Conservation (phyloP, 2,888 invertebrate species). For the Pelosia muscerda region DNA sequence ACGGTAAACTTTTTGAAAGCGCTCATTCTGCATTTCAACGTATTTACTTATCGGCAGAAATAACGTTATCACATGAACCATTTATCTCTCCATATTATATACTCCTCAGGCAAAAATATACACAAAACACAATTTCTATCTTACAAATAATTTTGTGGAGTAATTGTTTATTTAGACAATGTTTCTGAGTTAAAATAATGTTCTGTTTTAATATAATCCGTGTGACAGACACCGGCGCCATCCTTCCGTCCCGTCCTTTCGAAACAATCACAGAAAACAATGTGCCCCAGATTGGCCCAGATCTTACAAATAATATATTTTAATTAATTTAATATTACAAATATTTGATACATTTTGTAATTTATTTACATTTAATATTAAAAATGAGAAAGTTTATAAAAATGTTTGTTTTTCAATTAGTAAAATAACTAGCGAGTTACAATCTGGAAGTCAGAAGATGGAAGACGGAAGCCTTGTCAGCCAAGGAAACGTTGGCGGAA, state of each 20-base stretch:
- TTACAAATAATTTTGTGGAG: neutral
- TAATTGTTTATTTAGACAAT: neutral
- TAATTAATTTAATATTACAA: neutral
- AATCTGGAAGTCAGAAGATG: too few species aligned
- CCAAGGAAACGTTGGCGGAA: too few species aligned
- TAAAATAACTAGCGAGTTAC: too few species aligned
- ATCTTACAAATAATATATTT: neutral
- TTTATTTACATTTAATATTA: too few species aligned
- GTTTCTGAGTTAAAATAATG: neutral
- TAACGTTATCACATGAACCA: too few species aligned
- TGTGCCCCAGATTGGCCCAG: neutral
- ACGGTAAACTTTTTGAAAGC: too few species aligned
- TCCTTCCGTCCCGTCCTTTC: neutral
- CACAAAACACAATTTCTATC: neutral
- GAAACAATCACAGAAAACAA: neutral
- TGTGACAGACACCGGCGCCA: conserved; percentile 2
- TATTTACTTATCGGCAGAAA: too few species aligned
- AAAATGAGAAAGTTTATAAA: neutral
- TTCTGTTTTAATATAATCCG: neutral
- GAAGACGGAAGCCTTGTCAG: too few species aligned
- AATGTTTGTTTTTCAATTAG: neutral
- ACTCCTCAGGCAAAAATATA: too few species aligned
- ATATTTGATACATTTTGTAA: too few species aligned
- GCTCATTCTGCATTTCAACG: too few species aligned
- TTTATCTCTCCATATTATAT: too few species aligned